Base-by-base conservation (phyloP, 2,888 invertebrate genomes). In the Hyalella azteca region DNA sequence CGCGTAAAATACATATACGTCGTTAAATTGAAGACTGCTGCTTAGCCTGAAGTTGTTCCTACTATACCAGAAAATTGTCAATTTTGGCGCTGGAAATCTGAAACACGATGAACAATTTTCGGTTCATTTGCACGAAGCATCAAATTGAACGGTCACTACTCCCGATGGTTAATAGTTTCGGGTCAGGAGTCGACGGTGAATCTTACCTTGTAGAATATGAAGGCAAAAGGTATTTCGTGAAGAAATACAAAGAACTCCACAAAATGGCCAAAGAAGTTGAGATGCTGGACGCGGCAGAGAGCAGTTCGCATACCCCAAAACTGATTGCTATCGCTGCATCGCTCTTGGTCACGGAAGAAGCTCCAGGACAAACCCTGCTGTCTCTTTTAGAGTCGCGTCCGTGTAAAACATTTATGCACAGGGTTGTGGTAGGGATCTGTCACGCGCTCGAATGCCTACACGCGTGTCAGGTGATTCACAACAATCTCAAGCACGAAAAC, bases 401-500 rank as follows among this genome's bases (percentile, higher is more conserved):
- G 0, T 75, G 75, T 32, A 41, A 36, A 22, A 26, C 29, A n/a
- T 29, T 45, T 13, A 29, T 75, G n/a, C 75, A 75, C n/a, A 75
- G 29, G 32, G 75, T 75, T 26, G 22, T 75, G 75, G 45, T 39
- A 5, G 45, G 22, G n/a, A n/a, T 75, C 19, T 40, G 75, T 22
- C n/a, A 45, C 40, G 40, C 41, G 26, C n/a, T 75, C 13, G 75
- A 75, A 9, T 13, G 29, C 41, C 45, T 75, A 5, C 75, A 75
- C 29, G 4, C 7, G 19, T 22, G 26, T n/a, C 41, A 45, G 26
- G 45, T 75, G 26, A 45, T 75, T 75, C 75, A 75, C 45, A 75
- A 75, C 45, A 45, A 75, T 75, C 45, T 75, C 2, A 75, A 75
- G 45, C 45, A 41, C n/a, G 75, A 75, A 7, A 75, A 75, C 75